phyloP scores from a whole-genome alignment of 2,113 vertebrate genomes.

The Anolis carolinensis region DNA sequence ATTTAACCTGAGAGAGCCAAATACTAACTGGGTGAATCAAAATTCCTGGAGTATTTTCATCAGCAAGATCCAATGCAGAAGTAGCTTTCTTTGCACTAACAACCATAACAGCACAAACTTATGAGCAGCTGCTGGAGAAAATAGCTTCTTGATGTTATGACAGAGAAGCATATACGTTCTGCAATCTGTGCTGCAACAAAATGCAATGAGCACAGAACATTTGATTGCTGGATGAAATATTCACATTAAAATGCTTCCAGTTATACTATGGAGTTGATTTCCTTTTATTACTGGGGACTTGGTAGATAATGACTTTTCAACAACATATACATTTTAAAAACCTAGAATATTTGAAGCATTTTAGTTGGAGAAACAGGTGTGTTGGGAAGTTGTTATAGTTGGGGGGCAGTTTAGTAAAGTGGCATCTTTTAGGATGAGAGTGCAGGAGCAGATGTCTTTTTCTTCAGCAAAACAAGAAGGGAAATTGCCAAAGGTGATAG shows the following conservation, averaged over 20 bases:
- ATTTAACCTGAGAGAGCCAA: constrained; percentile 28
- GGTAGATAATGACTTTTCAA: constrained; percentile 56
- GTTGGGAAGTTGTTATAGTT: constrained; percentile 50
- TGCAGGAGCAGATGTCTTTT: constrained; percentile 23
- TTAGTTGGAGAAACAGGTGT: constrained; percentile 59
- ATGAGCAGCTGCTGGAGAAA: constrained; percentile 69
- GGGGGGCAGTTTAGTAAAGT: constrained; percentile 40
- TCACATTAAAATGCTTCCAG: constrained; percentile 60
- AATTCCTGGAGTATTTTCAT: constrained; percentile 33
- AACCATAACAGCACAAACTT: constrained; percentile 42
- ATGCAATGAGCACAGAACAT: constrained; percentile 61
- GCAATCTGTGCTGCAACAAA: constrained; percentile 63
- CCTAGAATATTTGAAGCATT: constrained; percentile 37
- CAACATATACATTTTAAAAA: constrained; percentile 30
- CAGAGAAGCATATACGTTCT: constrained; percentile 60
- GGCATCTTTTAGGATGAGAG: constrained; percentile 39
- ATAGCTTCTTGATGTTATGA: constrained; percentile 68
- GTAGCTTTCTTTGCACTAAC: constrained; percentile 45
- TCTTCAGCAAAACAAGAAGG: constrained; percentile 29
- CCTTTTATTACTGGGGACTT: constrained; percentile 56
- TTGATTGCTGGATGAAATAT: constrained; percentile 69
- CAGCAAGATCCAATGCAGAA: constrained; percentile 19
- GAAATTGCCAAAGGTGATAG: constrained; percentile 9
- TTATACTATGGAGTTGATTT: constrained; percentile 53
- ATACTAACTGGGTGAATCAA: constrained; percentile 26